These are phyloP conservation scores for Phthorimaea operculella DNA, from an alignment of 1,140 invertebrate species.

Conservation along the genomic window DNA sequence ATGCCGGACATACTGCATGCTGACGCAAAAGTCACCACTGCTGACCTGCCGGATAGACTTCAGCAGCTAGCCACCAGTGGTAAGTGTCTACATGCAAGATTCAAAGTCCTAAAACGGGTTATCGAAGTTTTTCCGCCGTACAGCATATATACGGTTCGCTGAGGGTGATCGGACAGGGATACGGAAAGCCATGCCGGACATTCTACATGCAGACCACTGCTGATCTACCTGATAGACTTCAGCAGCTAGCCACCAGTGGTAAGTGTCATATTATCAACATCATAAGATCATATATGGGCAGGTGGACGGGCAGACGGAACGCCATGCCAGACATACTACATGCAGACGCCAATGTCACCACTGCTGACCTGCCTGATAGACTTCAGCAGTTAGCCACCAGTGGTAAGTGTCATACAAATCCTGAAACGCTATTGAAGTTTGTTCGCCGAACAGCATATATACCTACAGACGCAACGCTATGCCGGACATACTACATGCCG, in stretches of 20 bases:
- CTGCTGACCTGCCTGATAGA: slow-evolving; percentile 75
- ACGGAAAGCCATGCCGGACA: slow-evolving; percentile 83
- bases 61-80: slow-evolving; percentile 60
- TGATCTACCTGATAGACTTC: slow-evolving; percentile 75
- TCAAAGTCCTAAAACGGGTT: too few species aligned
- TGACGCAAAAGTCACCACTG: slow-evolving; percentile 72
- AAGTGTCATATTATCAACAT: too few species aligned
- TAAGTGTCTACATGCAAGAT: too few species aligned
- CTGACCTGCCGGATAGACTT: slow-evolving; percentile 76
- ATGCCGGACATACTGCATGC: slow-evolving; percentile 79
- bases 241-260: slow-evolving; percentile 60
- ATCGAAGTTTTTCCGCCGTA: too few species aligned
- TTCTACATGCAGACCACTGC: slow-evolving; percentile 74
- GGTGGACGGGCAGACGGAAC: slow-evolving; percentile 81
- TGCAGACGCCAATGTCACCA: slow-evolving; percentile 71
- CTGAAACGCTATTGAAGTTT: too few species aligned
- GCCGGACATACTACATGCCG: slow-evolving; percentile 76
- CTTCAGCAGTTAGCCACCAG: slow-evolving; percentile 66
- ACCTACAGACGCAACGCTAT: slow-evolving; percentile 84
- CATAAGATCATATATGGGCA: too few species aligned
- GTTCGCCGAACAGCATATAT: too few species aligned
- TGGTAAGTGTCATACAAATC: too few species aligned
- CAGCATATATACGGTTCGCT: too few species aligned
- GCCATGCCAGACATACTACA: slow-evolving; percentile 81
- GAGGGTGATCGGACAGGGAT: slow-evolving; percentile 82